Percentiles rank a stretch among this genome's conserved stretches.
phyloP scores from a whole-genome alignment of 2,797 vertebrate species.

The Poeciliopsis turneri region DNA sequence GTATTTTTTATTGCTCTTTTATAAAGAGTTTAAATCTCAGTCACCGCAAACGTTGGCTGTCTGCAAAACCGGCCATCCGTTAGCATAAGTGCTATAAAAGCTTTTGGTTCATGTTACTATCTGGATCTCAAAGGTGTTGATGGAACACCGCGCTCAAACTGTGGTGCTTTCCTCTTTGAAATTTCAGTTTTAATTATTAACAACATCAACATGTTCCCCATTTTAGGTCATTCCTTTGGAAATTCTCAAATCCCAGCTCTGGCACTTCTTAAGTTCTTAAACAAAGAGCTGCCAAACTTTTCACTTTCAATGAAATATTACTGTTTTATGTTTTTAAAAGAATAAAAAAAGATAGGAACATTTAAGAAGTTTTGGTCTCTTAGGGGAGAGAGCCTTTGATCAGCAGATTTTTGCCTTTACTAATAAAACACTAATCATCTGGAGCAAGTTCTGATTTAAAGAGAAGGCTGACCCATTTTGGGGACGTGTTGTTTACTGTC shows the following conservation, averaged over 20 bases:
- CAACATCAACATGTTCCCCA: constrained; percentile 10
- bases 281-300: constrained; percentile 43
- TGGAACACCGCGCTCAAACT: constrained; percentile 22
- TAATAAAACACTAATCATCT: constrained; percentile 54
- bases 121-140: constrained; percentile 1
- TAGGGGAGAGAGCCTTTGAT: constrained; percentile 43
- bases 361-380: constrained; percentile 53
- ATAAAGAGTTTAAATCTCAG: not conserved
- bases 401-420: constrained; percentile 37
- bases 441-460: constrained; percentile 49
- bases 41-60: constrained; percentile 22
- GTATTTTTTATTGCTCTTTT: constrained; percentile 23
- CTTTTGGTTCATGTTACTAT: constrained; percentile 22
- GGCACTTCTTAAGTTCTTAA: constrained; percentile 31
- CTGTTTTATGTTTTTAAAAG: constrained; percentile 34
- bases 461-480: constrained; percentile 54
- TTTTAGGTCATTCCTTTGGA: constrained; percentile 9
- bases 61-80: constrained; percentile 21
- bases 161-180: constrained; percentile 9
- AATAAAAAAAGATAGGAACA: constrained; percentile 7
- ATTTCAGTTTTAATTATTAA: constrained; percentile 15
- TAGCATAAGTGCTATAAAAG: constrained; percentile 25
- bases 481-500: constrained; percentile 29
- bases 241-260: constrained; percentile 25
- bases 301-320: constrained; percentile 47